Percentiles rank a stretch among this genome's conserved stretches.
These are phyloP conservation scores for Sterna hirundo DNA, from an alignment of 2,113 vertebrate genomes.

Conservation along the genomic window DNA sequence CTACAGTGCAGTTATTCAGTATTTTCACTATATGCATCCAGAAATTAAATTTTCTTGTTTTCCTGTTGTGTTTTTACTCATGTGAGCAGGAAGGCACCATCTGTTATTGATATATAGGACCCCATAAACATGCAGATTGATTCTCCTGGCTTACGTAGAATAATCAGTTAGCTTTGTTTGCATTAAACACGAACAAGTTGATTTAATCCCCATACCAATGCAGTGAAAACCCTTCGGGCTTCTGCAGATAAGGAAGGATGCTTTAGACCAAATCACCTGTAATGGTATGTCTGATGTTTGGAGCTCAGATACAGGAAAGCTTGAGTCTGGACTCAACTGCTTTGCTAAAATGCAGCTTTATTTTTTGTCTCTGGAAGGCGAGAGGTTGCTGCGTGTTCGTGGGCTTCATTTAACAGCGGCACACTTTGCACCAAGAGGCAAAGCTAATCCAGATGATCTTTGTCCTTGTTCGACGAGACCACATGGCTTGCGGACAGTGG, in stretches of 20 bases:
- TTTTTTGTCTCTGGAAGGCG: not conserved
- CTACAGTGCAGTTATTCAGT: not conserved
- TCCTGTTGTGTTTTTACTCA: not conserved
- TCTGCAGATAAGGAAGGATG: not conserved
- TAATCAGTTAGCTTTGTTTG: not conserved
- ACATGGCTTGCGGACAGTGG: fast-evolving
- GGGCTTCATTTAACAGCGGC: not conserved
- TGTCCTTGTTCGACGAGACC: too few species aligned
- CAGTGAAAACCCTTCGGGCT: not conserved
- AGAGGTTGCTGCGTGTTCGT: fast-evolving
- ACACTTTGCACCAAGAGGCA: not conserved
- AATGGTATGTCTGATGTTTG: not conserved
- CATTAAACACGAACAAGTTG: not conserved
- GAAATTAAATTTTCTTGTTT: not conserved
- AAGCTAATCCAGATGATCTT: not conserved
- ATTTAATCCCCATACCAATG: not conserved
- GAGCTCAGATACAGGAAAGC: not conserved
- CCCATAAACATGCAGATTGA: not conserved
- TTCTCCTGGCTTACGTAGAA: not conserved
- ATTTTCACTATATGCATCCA: not conserved
- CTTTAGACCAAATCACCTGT: not conserved
- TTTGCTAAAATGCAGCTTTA: not conserved
- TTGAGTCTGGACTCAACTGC: not conserved
- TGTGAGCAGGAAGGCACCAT: not conserved
- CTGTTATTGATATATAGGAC: not conserved